A percentile compares a stretch with the other conserved stretches of the same genome.
Conservation (phyloP, 2,888 invertebrate genomes). For the Nephrocerus scutellatus region DNA sequence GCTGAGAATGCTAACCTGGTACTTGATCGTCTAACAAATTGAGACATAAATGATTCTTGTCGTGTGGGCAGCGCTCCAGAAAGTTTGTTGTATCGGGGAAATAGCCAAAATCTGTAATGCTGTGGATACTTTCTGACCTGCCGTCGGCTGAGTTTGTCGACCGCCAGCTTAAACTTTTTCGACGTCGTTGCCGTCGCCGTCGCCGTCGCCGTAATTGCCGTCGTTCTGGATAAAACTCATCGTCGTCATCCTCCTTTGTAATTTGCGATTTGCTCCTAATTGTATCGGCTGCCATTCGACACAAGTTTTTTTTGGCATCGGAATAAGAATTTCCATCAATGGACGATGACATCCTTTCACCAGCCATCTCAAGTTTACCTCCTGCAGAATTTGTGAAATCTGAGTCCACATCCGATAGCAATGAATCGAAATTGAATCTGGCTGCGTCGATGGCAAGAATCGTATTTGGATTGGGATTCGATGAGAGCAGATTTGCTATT, state of each 20-base stretch:
- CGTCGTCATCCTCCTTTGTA: no score
- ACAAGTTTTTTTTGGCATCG: constrained; percentile 12
- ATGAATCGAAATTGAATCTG: constrained; percentile 21
- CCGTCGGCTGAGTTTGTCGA: no score
- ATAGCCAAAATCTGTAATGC: constrained; percentile 24
- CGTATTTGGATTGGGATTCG: constrained; percentile 18
- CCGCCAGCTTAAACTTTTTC: no score
- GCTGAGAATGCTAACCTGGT: constrained; percentile 31
- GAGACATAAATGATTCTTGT: constrained; percentile 29
- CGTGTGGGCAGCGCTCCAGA: constrained; percentile 29
- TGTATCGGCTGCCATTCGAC: constrained; percentile 15
- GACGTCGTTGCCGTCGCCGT: no score
- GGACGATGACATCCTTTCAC: no score
- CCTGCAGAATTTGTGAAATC: constrained; percentile 1
- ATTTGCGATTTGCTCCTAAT: no score
- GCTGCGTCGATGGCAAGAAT: constrained; percentile 23
- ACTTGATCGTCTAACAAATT: constrained; percentile 33
- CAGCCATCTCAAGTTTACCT: constrained; percentile 5
- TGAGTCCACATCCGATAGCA: constrained; percentile 13
- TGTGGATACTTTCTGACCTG: no score
- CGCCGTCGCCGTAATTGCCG: no score
- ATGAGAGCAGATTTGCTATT: constrained; percentile 4
- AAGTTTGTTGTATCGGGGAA: constrained; percentile 26
- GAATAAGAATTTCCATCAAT: constrained; percentile 5
- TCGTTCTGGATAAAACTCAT: no score